Evolutionary conservation across 2,888 invertebrate species (phyloP).

Genomic region (Drosophila rellima): DNA sequence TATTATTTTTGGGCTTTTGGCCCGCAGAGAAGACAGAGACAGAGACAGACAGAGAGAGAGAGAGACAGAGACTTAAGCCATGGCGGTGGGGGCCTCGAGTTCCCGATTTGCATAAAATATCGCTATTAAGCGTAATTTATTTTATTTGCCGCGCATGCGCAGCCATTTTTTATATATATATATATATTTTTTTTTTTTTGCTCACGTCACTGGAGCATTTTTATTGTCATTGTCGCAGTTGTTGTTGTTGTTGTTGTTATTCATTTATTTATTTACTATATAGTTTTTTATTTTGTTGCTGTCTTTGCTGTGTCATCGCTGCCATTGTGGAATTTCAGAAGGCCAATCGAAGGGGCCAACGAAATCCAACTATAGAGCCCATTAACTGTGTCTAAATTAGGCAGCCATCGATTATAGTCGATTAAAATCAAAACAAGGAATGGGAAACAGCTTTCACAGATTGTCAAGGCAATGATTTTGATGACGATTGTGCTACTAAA

Average conservation of each 20-base stretch:
- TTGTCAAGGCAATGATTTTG: not conserved
- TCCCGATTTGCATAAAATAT: conserved; percentile 75
- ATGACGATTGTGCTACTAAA: not conserved
- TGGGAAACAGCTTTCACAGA: conserved; percentile 15
- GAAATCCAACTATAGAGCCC: conserved; percentile 29
- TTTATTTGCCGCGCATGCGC: conserved; percentile 77
- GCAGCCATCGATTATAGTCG: conserved; percentile 14
- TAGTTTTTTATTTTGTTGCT: conserved; percentile 6
- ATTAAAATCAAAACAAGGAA: not conserved
- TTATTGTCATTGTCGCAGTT: conserved; percentile 37
- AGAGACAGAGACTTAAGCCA: conserved; percentile 3
- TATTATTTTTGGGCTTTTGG: conserved; percentile 52
- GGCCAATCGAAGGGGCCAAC: conserved; percentile 52
- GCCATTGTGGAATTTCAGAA: conserved; percentile 70
- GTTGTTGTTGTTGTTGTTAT: conserved; percentile 19
- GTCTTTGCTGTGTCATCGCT: conserved; percentile 19
- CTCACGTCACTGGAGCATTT: conserved; percentile 54
- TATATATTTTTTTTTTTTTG: conserved; percentile 26
- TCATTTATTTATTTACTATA: conserved; percentile 15
- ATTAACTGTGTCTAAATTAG: conserved; percentile 25
- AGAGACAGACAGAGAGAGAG: not conserved
- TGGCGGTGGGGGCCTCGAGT: conserved; percentile 48
- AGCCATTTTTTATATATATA: conserved; percentile 60
- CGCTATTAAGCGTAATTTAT: conserved; percentile 74
- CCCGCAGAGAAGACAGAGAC: conserved; percentile 4